Evolutionary conservation across 2,888 invertebrate genomes (phyloP).

Genomic region (Galerucella nymphaeae): DNA sequence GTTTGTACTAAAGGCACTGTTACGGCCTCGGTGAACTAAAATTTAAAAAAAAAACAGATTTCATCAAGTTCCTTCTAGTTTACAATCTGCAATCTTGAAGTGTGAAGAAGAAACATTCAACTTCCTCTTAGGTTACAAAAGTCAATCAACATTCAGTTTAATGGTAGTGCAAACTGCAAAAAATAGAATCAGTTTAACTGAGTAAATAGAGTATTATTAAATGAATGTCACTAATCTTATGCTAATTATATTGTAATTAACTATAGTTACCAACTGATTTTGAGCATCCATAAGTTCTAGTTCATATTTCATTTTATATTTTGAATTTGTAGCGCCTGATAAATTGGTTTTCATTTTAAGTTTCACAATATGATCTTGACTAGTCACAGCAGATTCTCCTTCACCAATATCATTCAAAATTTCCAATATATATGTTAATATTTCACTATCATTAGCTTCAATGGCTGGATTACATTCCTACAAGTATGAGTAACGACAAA

Average conservation of each 20-base stretch:
- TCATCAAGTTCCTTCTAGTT: too few species aligned
- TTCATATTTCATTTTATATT: slow-evolving; percentile 49
- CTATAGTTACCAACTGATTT: slow-evolving; percentile 43
- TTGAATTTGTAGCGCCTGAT: slow-evolving; percentile 17
- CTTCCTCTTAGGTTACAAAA: too few species aligned
- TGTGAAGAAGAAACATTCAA: too few species aligned
- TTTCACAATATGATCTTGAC: slow-evolving; percentile 35
- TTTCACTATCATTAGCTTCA: slow-evolving; percentile 50
- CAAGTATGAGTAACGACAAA: slow-evolving; percentile 32
- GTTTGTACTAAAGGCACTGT: slow-evolving; percentile 63
- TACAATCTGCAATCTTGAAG: too few species aligned
- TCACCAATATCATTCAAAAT: slow-evolving; percentile 42
- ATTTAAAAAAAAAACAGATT: not conserved
- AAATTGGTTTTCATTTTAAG: slow-evolving; percentile 41
- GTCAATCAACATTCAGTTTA: too few species aligned
- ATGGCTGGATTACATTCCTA: slow-evolving; percentile 58
- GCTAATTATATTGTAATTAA: not conserved
- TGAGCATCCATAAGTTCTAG: slow-evolving; percentile 44
- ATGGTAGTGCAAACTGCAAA: too few species aligned
- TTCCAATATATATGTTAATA: slow-evolving; percentile 37
- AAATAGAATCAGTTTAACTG: too few species aligned
- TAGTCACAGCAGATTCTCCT: slow-evolving; percentile 35
- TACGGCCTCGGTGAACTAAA: slow-evolving; percentile 54
- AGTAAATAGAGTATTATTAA: too few species aligned
- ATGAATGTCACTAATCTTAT: not conserved